These are phyloP conservation scores for Benitochromis conjunctus DNA, from an alignment of 2,113 vertebrate genomes.

Conservation along the genomic window DNA sequence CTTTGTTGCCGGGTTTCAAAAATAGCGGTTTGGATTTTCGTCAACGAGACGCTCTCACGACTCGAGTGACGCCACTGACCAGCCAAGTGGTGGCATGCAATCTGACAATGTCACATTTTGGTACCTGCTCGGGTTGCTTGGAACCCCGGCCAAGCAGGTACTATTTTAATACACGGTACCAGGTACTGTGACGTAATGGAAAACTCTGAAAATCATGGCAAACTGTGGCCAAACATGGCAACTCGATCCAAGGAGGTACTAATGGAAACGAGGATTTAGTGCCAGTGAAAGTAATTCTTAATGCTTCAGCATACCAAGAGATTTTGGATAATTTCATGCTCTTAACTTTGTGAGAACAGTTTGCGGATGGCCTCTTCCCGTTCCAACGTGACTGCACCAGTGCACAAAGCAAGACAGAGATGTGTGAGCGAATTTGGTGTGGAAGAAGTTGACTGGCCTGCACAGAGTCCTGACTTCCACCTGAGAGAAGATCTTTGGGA, in stretches of 20 bases:
- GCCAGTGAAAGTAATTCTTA: background rate
- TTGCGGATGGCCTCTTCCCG: rapidly evolving
- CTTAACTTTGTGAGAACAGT: background rate
- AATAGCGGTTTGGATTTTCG: background rate
- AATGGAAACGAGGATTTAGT: background rate
- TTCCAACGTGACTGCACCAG: background rate
- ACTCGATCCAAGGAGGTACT: background rate
- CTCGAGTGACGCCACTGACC: background rate
- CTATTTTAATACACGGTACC: background rate
- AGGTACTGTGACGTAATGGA: background rate
- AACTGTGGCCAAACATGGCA: rapidly evolving
- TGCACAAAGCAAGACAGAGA: background rate
- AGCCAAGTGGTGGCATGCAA: background rate
- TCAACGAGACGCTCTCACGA: background rate
- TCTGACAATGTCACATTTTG: background rate
- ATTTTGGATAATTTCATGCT: background rate
- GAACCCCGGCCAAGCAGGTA: background rate
- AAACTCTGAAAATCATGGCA: background rate
- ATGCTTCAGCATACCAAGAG: background rate
- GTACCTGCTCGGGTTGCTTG: rapidly evolving
- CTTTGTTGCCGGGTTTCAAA: background rate
- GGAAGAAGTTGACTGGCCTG: background rate
- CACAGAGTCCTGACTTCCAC: background rate
- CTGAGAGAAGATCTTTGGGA: background rate
- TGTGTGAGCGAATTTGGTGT: background rate